These are phyloP conservation scores for Leptinotarsa juncta DNA, from an alignment of 2,888 invertebrate species.

Conservation along the genomic window DNA sequence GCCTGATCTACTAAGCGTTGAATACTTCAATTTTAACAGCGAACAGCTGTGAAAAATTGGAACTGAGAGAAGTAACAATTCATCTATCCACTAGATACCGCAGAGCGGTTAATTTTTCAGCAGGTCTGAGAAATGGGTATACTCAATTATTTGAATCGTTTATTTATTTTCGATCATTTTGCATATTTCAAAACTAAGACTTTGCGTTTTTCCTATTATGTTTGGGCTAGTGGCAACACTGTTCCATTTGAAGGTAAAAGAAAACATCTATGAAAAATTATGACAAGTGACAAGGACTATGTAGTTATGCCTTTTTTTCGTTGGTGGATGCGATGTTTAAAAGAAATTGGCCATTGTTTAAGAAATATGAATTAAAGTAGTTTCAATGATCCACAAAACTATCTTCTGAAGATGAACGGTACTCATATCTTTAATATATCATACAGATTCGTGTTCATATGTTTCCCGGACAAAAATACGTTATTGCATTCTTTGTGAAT, in stretches of 20 bases:
- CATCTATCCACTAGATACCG: no score
- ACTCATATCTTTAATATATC: slow-evolving; percentile 28
- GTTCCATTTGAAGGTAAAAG: no score
- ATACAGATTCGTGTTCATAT: slow-evolving; percentile 20
- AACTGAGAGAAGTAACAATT: no score
- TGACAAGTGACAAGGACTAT: slow-evolving; percentile 10
- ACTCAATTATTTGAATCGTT: no score
- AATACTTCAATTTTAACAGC: no score
- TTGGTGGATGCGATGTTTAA: slow-evolving; percentile 31
- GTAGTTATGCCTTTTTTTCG: slow-evolving; percentile 35
- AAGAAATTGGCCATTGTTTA: slow-evolving; percentile 30
- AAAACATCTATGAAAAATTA: background rate
- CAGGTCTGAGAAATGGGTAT: no score
- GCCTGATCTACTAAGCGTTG: no score
- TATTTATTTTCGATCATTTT: no score
- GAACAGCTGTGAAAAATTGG: no score
- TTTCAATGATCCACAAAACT: background rate
- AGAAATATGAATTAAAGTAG: slow-evolving; percentile 35
- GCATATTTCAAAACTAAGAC: no score
- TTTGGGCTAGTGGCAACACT: background rate
- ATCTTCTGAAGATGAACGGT: slow-evolving; percentile 42
- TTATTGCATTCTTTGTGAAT: slow-evolving; percentile 39
- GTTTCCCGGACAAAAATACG: slow-evolving; percentile 20
- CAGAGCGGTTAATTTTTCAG: no score
- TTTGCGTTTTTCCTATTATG: background rate